Base-by-base conservation (phyloP, 2,113 vertebrate species). In the Cinclus cinclus region DNA sequence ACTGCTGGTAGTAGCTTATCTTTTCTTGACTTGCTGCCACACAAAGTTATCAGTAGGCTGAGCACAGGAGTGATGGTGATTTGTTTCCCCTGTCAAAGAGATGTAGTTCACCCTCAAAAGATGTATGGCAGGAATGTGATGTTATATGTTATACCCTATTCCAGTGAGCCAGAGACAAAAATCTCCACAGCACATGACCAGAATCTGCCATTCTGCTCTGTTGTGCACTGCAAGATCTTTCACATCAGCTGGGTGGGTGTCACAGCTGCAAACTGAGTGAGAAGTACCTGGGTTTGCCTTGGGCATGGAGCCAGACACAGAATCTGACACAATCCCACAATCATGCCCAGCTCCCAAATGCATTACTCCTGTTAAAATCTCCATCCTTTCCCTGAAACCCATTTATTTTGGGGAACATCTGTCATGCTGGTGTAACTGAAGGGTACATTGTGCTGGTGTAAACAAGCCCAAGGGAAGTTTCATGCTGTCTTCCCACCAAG, bases 331-430 rank as follows among this genome's bases (percentile, higher is more conserved):
- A 44, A 49, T 7, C 2, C 23, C 30, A 56, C 30, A 50, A 11
- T 20, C 69, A 77, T 30, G 55, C 23, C n/a, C 82, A 83, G 30
- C 33, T 39, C 56, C 42, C 3, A 5, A 47, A 59, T 55, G 25
- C 23, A 63, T 60, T 70, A 16, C 11, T 89, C 24, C 35, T 39
- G 18, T 52, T 70, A 81, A 76, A 74, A 27, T 39, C 59, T 70
- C 35, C 47, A 82, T 56, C 22, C 8, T 11, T 87, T 83, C 84
- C 65, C 63, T 58, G n/a, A 81, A 89, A 56, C 7, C 10, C 30
- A 15, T 84, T 92, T 94, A 58, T 87, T 92, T 94, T 71, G 87
- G 56, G 30, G 69, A 92, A 78, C 68, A 87, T 96, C 76, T 94
- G 91, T 65, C 80, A 41, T 44, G 18, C 31, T 0, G 5, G 63